Percentiles rank a stretch among this genome's conserved stretches.
These are phyloP conservation scores for Anthrax anthrax DNA, from an alignment of 2,888 invertebrate genomes.

Conservation along the genomic window DNA sequence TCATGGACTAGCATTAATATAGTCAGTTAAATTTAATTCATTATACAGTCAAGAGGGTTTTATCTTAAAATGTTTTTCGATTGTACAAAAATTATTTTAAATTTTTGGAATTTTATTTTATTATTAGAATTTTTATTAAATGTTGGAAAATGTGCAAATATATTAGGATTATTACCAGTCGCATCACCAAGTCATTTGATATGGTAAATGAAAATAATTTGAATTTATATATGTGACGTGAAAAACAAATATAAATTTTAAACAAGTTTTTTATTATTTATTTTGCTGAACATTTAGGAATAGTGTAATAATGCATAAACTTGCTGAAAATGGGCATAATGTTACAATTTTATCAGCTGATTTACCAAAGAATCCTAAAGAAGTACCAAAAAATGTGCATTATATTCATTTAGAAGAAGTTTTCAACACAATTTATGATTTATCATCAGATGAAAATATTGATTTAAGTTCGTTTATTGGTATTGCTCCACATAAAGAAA, in stretches of 20 bases:
- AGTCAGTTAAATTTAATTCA: no score
- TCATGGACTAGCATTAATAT: no score
- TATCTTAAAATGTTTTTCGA: no score
- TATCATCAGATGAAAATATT: not conserved
- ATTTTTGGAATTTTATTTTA: no score
- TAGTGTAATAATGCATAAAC: conserved; percentile 6
- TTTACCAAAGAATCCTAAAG: not conserved
- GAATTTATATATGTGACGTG: no score
- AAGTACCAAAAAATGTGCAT: conserved; percentile 8
- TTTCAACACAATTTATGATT: not conserved
- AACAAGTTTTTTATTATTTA: no score
- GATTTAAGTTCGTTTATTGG: not conserved
- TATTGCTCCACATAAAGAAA: not conserved
- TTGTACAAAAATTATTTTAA: no score
- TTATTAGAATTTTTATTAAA: not conserved
- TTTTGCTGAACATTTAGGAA: conserved; percentile 7
- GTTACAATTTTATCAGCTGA: conserved; percentile 12
- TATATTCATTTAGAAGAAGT: conserved; percentile 11
- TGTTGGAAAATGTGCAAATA: conserved; percentile 2
- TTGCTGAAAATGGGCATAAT: conserved; percentile 13
- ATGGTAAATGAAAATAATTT: conserved; percentile 3
- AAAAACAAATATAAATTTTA: no score
- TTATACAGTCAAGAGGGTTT: no score
- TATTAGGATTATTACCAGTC: conserved; percentile 6
- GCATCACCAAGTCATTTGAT: conserved; percentile 7